A percentile compares a stretch with the other conserved stretches of the same genome.
Conservation (phyloP, 2,888 invertebrate species). For the Linnaemya vulpina region DNA sequence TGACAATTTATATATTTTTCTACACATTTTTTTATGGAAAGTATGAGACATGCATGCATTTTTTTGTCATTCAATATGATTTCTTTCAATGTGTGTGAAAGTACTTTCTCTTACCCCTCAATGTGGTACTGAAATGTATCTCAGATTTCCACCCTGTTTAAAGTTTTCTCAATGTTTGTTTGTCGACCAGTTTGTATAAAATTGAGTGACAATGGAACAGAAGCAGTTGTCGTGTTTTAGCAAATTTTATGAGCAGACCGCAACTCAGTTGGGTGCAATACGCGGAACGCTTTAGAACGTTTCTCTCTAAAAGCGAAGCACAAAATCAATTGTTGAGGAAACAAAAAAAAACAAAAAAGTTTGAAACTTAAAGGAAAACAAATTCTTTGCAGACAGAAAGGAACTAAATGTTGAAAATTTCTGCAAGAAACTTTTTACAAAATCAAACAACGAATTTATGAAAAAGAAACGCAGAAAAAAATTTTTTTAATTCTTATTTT, state of each 20-base stretch:
- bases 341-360: constrained; percentile 43
- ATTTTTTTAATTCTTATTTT: constrained; percentile 59
- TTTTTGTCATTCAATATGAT: not conserved
- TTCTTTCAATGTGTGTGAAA: not conserved
- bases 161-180: constrained; percentile 5
- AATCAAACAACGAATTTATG: constrained; percentile 60
- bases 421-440: constrained; percentile 8
- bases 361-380: constrained; percentile 12
- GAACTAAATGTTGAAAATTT: constrained; percentile 25
- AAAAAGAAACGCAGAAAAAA: constrained; percentile 69
- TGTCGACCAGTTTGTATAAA: constrained; percentile 28
- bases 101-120: constrained; percentile 16
- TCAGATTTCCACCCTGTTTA: constrained; percentile 35
- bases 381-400: constrained; percentile 8
- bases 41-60: not conserved
- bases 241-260: constrained; percentile 63
- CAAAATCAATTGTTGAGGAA: constrained; percentile 45
- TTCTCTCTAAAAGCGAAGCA: constrained; percentile 46
- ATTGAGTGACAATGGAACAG: constrained; percentile 59
- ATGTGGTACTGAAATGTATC: not conserved
- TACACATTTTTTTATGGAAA: not conserved
- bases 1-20: not conserved
- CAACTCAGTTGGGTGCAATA: constrained; percentile 73
- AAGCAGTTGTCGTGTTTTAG: constrained; percentile 50
- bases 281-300: constrained; percentile 73